These are phyloP conservation scores for Pseudeuparius sepicola DNA, from an alignment of 2,888 invertebrate genomes.

Conservation along the genomic window DNA sequence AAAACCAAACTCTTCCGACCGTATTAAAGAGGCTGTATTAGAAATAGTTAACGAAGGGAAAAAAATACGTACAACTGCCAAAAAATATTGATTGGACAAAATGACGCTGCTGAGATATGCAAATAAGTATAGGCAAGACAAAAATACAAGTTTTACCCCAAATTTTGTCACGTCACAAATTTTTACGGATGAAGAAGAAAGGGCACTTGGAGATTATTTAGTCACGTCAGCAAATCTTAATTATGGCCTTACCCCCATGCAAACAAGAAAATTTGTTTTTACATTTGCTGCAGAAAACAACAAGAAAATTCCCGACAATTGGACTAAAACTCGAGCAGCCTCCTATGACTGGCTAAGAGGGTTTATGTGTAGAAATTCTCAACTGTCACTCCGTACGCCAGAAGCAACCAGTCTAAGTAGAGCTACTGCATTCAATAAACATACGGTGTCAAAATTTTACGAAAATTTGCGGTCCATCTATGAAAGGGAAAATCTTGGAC, in stretches of 20 bases:
- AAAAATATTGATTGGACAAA: constrained; percentile 11
- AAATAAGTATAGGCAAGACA: constrained; percentile 9
- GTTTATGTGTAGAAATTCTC: constrained; percentile 15
- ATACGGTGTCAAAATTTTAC: constrained; percentile 18
- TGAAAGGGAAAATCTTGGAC: constrained; percentile 14
- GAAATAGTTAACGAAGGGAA: constrained; percentile 15
- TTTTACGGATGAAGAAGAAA: constrained; percentile 14
- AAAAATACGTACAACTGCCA: constrained; percentile 12
- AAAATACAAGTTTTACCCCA: constrained; percentile 14
- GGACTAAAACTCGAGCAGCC: constrained; percentile 12
- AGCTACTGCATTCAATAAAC: constrained; percentile 20
- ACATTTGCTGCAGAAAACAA: constrained; percentile 14
- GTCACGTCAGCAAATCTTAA: constrained; percentile 16
- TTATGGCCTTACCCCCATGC: constrained; percentile 18
- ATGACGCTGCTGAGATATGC: constrained; percentile 8
- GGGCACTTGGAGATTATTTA: constrained; percentile 18
- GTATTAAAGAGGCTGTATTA: no score
- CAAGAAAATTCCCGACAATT: constrained; percentile 16
- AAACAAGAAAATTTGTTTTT: constrained; percentile 17
- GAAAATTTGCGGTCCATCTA: constrained; percentile 16
- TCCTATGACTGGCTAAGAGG: constrained; percentile 15
- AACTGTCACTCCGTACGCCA: constrained; percentile 14
- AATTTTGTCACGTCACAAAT: constrained; percentile 16
- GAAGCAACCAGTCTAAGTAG: constrained; percentile 17
- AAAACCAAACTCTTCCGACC: constrained; percentile 8